Base-by-base conservation (phyloP, 2,888 invertebrate genomes). In the Eristalinus sepulchralis region DNA sequence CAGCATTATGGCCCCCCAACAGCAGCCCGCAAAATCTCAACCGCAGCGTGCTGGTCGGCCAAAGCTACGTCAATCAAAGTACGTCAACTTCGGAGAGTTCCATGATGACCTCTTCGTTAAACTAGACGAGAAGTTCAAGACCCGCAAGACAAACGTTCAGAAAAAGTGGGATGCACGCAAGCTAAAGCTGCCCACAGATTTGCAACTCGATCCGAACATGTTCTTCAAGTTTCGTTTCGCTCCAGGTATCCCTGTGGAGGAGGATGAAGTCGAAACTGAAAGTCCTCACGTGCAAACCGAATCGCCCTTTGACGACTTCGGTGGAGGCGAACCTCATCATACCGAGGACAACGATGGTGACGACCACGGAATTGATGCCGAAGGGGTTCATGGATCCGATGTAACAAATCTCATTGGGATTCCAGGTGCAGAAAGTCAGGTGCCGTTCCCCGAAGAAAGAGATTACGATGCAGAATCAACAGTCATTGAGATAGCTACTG, bases 281-380 rank as follows among this genome's bases (percentile, higher is more conserved):
- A 71, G 75, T 13, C 83, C 80, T 9, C 79, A 71, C 34, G 76
- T 88, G 17, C 85, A 76, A 13, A 81, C 83, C 6, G 84, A 82
- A 62, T 63, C 71, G 87, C 66, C 17, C 22, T 83, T 66, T 39
- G 76, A 79, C 47, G 78, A 55, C 13, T 81, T 81, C 20, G 77
- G 36, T 1, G 27, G 13, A 24, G 67, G 57, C 57, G 83, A 83
- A 47, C 34, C 59, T 0, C 75, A 75, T 36, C 83, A 87, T 13
- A 66, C 34, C 20, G 75, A 75, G 36, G 94, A 94, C 88, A 93
- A 95, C 90, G 83, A 73, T 34, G 94, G 94, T 88, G 93, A 95
- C 90, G 94, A 94, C 89, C 92, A 94, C 83, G 94, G 94, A 90
- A 92, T 92, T 0, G 93, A 93, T 87, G 94, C 94, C 20, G 93